Conservation (phyloP, 30 jellyfish, hydroid and myxozoan species). For the Turritopsis dohrnii region DNA sequence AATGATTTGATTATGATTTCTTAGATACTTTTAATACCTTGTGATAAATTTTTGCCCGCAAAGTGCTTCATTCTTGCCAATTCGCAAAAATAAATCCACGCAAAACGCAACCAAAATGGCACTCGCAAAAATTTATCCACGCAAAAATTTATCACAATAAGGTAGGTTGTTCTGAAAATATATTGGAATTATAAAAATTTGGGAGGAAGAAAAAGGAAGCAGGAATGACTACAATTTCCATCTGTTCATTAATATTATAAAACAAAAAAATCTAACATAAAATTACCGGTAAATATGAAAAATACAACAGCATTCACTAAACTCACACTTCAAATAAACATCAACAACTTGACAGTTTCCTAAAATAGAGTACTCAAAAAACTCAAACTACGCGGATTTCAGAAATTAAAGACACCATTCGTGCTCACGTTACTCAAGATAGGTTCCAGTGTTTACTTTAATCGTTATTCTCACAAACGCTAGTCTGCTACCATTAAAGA, state of each 20-base stretch:
- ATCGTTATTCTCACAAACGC: not conserved
- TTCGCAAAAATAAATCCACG: too few relatives aligned
- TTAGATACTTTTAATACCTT: too few relatives aligned
- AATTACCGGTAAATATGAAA: not conserved
- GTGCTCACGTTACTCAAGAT: not conserved
- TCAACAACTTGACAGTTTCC: not conserved
- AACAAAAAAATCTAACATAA: not conserved
- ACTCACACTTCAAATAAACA: not conserved
- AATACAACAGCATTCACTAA: not conserved
- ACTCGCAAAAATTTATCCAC: too few relatives aligned
- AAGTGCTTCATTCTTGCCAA: too few relatives aligned
- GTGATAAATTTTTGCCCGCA: too few relatives aligned
- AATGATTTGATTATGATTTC: too few relatives aligned
- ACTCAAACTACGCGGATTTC: not conserved
- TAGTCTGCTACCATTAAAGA: not conserved
- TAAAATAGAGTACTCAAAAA: not conserved
- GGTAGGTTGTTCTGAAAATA: too few relatives aligned
- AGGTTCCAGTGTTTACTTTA: not conserved
- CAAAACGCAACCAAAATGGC: too few relatives aligned
- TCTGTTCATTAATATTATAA: not conserved
- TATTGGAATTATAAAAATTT: too few relatives aligned
- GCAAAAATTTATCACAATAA: too few relatives aligned
- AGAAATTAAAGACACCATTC: not conserved
- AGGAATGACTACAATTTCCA: not conserved
- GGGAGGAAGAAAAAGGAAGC: not conserved